Evolutionary conservation across 2,113 vertebrate species (phyloP).

Genomic region (Eubucco bourcierii): DNA sequence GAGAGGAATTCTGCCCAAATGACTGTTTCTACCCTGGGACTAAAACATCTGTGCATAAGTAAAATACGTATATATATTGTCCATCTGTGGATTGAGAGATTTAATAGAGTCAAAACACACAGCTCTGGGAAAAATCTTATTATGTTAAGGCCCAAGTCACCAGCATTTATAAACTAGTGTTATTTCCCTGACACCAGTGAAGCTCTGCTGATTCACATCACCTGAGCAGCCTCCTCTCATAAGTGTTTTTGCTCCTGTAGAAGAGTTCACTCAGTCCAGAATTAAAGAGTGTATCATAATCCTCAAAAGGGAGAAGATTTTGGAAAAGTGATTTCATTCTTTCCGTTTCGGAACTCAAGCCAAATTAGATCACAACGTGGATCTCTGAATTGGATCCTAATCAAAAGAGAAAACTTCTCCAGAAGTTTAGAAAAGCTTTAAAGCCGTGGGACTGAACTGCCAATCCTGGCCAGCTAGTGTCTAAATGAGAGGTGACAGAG

Average conservation of each 20-base stretch:
- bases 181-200: neutral
- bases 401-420: neutral
- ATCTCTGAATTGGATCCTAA: neutral
- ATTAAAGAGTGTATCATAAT: neutral
- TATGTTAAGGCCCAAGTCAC: slow-evolving; percentile 30
- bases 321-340: neutral
- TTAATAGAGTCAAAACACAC: slow-evolving; percentile 31
- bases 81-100: slow-evolving; percentile 5
- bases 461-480: neutral
- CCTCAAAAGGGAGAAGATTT: neutral
- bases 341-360: neutral
- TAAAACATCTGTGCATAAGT: slow-evolving; percentile 32
- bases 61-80: neutral
- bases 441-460: neutral
- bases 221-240: neutral
- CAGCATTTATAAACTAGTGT: slow-evolving; percentile 17
- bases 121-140: neutral
- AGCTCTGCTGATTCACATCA: slow-evolving; percentile 22
- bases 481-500: neutral
- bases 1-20: neutral
- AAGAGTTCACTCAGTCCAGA: neutral
- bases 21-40: neutral
- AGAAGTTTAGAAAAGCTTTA: neutral
- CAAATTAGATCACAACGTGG: neutral
- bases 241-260: neutral